Evolutionary conservation across 2,797 vertebrate genomes (phyloP).

Genomic region (Gallirallus australis): DNA sequence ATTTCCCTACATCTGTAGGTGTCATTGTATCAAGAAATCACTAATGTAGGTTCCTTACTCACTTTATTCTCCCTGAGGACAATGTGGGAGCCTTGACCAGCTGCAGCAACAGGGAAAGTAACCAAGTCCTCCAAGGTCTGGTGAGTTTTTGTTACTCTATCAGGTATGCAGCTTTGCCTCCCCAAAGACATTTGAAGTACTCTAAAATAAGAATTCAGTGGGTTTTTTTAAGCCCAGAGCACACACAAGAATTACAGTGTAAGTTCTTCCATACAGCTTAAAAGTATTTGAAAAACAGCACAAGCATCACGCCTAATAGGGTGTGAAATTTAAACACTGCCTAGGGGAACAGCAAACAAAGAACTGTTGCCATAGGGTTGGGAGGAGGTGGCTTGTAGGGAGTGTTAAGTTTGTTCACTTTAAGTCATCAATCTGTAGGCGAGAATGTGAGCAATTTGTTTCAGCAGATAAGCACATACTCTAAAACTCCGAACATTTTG

Average conservation of each 20-base stretch:
- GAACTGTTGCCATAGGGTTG: background rate
- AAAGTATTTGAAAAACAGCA: background rate
- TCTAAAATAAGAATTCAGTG: background rate
- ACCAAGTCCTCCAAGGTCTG: background rate
- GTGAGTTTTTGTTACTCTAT: background rate
- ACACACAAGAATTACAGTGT: background rate
- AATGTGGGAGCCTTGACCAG: background rate
- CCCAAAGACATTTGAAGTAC: background rate
- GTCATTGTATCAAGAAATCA: background rate
- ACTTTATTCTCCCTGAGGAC: background rate
- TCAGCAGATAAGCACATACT: background rate
- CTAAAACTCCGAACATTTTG: background rate
- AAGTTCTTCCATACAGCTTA: background rate
- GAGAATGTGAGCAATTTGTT: background rate
- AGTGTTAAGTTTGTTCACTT: slow-evolving; percentile 1
- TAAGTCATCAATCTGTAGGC: background rate
- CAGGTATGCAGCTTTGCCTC: background rate
- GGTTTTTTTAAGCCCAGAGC: background rate
- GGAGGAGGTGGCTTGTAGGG: slow-evolving; percentile 5
- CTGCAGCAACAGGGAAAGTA: background rate
- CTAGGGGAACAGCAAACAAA: slow-evolving; percentile 16
- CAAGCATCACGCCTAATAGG: background rate
- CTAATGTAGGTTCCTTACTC: background rate
- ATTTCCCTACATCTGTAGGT: background rate
- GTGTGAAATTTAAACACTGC: background rate